Conservation (phyloP, 2,797 vertebrate species). For the Molossus molossus region DNA sequence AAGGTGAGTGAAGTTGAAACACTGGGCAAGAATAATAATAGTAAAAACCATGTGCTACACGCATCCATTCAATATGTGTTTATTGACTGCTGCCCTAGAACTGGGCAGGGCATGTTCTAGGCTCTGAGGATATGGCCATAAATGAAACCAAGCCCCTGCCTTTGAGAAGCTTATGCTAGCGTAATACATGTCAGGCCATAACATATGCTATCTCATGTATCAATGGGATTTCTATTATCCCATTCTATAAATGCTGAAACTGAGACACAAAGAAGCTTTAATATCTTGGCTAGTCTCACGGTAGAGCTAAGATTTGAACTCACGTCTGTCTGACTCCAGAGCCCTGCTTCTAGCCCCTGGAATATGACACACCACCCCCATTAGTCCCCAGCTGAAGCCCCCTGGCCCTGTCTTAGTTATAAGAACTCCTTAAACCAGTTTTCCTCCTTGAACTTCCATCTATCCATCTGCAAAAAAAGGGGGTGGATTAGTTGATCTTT, state of each 20-base stretch:
- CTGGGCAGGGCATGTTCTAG: not conserved
- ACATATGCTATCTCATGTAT: not conserved
- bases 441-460: not conserved
- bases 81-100: not conserved
- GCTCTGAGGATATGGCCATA: not conserved
- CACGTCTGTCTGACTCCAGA: not conserved
- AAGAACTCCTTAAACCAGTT: not conserved
- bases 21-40: not conserved
- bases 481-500: not conserved
- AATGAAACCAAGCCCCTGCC: not conserved
- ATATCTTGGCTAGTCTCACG: not conserved
- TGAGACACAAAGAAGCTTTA: not conserved
- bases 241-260: not conserved
- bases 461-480: not conserved
- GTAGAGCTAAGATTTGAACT: constrained; percentile 5
- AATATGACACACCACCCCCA: rapidly evolving
- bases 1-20: not conserved
- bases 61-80: rapidly evolving
- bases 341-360: not conserved
- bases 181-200: not conserved
- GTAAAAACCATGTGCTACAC: not conserved
- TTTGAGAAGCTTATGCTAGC: not conserved
- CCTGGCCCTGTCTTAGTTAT: not conserved
- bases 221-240: not conserved
- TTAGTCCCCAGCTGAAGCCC: not conserved